phyloP scores from a whole-genome alignment of 2,113 vertebrate genomes.

The Lophotis ruficrista region DNA sequence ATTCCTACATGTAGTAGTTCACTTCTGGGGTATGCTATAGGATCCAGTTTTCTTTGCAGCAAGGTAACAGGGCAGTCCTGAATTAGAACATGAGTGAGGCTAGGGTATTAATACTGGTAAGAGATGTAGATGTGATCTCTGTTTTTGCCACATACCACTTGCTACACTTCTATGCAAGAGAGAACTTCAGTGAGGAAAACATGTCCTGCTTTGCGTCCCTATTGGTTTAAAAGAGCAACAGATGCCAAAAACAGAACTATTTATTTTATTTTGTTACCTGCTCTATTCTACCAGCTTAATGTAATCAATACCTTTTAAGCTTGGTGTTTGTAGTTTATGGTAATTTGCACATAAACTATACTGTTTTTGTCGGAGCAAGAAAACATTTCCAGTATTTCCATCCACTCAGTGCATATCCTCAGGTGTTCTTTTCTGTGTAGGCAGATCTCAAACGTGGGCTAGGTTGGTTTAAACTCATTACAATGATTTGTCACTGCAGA shows the following conservation, averaged over 20 bases:
- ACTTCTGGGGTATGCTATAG: not conserved
- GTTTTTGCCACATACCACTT: not conserved
- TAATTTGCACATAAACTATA: not conserved
- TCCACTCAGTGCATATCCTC: not conserved
- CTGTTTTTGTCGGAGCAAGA: not conserved
- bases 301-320: not conserved
- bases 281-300: not conserved
- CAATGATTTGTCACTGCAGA: not conserved
- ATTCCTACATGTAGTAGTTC: not conserved
- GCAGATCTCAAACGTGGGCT: not conserved
- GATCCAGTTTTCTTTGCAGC: not conserved
- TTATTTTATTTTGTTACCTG: not conserved
- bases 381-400: not conserved
- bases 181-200: not conserved
- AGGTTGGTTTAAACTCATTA: not conserved
- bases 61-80: not conserved
- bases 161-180: not conserved
- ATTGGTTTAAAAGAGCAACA: not conserved
- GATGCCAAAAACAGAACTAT: not conserved
- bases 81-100: not conserved
- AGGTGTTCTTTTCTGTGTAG: not conserved
- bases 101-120: not conserved
- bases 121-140: not conserved
- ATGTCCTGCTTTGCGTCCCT: not conserved
- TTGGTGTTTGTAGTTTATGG: not conserved